These are phyloP conservation scores for Drosophila gaucha DNA, from an alignment of 2,888 invertebrate genomes.

Conservation along the genomic window DNA sequence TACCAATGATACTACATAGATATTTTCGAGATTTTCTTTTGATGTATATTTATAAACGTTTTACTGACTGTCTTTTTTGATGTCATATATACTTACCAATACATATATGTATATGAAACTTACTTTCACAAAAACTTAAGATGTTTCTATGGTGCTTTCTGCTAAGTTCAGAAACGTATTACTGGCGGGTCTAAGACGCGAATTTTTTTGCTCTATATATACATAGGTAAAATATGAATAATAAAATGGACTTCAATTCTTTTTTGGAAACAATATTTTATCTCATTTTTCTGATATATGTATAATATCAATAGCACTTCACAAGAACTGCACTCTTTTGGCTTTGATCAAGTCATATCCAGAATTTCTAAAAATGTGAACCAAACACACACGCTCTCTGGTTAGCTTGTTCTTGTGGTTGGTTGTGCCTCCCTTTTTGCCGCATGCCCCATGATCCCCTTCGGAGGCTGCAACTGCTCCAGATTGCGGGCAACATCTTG, in stretches of 20 bases:
- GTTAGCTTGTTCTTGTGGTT: slow-evolving; percentile 30
- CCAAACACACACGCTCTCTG: slow-evolving; percentile 4
- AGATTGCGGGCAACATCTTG: slow-evolving; percentile 47
- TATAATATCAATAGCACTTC: no score
- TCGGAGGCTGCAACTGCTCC: slow-evolving; percentile 32
- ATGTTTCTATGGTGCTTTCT: no score
- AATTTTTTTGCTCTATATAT: no score
- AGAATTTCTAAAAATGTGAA: slow-evolving; percentile 4
- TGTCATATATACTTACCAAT: no score
- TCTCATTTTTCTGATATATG: not conserved
- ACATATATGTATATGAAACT: no score
- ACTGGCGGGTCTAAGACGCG: no score
- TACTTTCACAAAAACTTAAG: no score
- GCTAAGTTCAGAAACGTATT: not conserved
- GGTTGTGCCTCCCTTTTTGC: not conserved
- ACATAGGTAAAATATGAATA: no score
- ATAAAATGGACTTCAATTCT: no score
- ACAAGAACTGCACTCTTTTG: not conserved
- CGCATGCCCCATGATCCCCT: not conserved
- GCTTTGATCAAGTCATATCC: not conserved
- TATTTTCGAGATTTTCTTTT: no score
- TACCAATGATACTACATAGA: no score
- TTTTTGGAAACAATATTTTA: no score
- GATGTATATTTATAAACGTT: not conserved
- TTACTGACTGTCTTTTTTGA: not conserved